These are phyloP conservation scores for Oithona nana DNA, from an alignment of 2,888 invertebrate genomes.

Conservation along the genomic window DNA sequence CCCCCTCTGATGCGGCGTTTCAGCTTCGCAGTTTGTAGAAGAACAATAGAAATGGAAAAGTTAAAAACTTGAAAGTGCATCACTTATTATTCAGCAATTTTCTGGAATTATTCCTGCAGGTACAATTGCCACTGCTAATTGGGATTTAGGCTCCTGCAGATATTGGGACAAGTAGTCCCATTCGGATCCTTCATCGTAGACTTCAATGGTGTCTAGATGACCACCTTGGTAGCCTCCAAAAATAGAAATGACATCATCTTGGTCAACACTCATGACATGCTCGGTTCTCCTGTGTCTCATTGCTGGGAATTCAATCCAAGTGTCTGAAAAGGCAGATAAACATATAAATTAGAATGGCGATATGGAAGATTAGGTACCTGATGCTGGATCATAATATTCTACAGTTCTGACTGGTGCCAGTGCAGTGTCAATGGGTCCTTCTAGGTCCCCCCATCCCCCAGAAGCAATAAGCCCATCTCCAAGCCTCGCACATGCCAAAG, in stretches of 20 bases:
- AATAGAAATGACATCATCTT: neutral
- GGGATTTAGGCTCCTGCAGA: neutral
- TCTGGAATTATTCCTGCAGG: neutral
- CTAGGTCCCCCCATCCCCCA: neutral
- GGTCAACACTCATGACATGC: neutral
- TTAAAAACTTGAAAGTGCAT: neutral
- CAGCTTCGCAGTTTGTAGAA: neutral
- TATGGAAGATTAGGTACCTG: too few species aligned
- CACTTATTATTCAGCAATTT: neutral
- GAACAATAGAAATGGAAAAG: neutral
- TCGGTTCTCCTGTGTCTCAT: neutral
- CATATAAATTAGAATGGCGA: too few species aligned
- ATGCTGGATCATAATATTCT: neutral
- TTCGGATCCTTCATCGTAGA: neutral
- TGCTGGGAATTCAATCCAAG: neutral
- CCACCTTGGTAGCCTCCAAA: neutral
- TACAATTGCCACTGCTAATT: neutral
- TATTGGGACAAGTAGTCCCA: neutral
- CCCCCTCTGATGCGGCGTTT: too few species aligned
- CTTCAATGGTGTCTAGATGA: neutral
- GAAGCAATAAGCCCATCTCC: neutral
- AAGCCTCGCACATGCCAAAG: neutral
- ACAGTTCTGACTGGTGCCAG: neutral
- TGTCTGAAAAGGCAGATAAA: too few species aligned
- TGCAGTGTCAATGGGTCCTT: neutral